These are phyloP conservation scores for Tenrec ecaudatus DNA, from an alignment of 2,113 vertebrate genomes.

Conservation along the genomic window DNA sequence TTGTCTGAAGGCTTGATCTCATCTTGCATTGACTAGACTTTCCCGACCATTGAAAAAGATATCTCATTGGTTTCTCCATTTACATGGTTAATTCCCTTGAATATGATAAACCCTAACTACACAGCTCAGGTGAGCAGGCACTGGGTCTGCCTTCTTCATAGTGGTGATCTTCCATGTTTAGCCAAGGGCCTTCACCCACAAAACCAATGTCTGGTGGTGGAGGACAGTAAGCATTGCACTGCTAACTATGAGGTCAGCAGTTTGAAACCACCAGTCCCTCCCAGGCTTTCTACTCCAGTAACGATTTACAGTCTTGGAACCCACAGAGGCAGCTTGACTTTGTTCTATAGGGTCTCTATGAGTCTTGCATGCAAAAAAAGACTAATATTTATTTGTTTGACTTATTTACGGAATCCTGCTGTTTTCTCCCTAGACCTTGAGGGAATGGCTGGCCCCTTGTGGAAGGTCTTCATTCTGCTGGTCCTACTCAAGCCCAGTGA, in stretches of 20 bases:
- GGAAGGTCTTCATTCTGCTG: slow-evolving; percentile 65
- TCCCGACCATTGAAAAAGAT: not conserved
- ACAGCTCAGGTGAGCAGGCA: not conserved
- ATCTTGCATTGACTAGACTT: no score
- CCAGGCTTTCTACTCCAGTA: no score
- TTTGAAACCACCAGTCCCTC: no score
- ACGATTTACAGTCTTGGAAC: no score
- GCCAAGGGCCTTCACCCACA: not conserved
- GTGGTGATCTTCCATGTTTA: not conserved
- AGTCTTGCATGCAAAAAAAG: slow-evolving; percentile 13
- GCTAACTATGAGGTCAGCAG: no score
- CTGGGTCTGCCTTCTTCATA: not conserved
- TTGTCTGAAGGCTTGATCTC: no score
- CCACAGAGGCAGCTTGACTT: no score
- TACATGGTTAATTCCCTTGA: not conserved
- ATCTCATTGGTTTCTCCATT: not conserved
- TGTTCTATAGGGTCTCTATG: no score
- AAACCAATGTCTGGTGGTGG: no score
- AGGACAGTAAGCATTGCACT: no score
- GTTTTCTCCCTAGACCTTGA: slow-evolving; percentile 61
- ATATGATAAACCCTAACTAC: not conserved
- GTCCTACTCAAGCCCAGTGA: slow-evolving; percentile 81
- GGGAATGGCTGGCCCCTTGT: slow-evolving; percentile 52
- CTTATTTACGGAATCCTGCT: slow-evolving; percentile 23
- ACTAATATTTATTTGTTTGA: not conserved